Conservation (phyloP, 2,797 vertebrate genomes). For the Chlorospingus flavigularis region DNA sequence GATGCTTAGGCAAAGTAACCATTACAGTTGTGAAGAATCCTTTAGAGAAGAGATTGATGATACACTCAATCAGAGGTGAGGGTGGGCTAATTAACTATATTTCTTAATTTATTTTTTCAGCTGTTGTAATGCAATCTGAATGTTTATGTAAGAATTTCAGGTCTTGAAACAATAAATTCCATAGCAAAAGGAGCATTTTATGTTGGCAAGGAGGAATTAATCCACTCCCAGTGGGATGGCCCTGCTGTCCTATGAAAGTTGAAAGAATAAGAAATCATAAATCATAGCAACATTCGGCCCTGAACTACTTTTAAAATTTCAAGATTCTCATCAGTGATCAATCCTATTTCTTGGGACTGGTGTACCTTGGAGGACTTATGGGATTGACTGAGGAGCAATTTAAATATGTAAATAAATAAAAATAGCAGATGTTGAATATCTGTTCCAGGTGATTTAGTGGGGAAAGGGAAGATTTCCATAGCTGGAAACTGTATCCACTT, state of each 20-base stretch:
- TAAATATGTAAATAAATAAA: not conserved
- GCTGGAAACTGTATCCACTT: not conserved
- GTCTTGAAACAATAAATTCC: not conserved
- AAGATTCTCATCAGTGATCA: not conserved
- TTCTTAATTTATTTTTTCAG: not conserved
- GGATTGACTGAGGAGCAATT: not conserved
- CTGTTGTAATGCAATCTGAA: not conserved
- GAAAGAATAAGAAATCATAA: not conserved
- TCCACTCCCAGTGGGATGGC: accelerated
- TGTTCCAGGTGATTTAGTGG: not conserved
- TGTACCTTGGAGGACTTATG: not conserved
- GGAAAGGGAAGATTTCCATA: not conserved
- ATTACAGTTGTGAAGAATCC: not conserved
- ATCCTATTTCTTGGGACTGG: not conserved
- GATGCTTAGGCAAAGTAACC: not conserved
- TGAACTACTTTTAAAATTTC: not conserved
- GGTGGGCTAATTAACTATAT: not conserved
- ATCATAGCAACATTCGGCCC: not conserved
- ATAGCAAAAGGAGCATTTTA: not conserved
- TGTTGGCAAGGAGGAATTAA: not conserved
- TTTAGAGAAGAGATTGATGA: not conserved
- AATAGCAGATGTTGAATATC: not conserved
- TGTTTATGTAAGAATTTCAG: not conserved
- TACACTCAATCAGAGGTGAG: not conserved
- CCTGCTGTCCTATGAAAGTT: not conserved